Evolutionary conservation across 2,113 vertebrate species (phyloP).

Genomic region (Panthera tigris): DNA sequence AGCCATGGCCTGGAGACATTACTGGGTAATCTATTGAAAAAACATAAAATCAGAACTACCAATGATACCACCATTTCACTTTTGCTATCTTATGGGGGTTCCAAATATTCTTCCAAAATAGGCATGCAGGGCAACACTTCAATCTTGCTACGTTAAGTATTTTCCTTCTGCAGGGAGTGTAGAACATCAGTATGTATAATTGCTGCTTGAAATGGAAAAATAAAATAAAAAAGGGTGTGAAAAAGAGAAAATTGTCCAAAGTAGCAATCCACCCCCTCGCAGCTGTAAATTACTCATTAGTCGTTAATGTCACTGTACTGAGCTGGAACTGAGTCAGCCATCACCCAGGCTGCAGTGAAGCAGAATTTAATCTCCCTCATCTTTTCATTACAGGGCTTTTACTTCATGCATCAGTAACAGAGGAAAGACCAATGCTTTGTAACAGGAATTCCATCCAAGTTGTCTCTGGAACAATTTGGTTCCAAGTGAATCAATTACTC

Average conservation of each 20-base stretch:
- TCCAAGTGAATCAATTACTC: slow-evolving; percentile 57
- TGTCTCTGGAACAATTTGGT: slow-evolving; percentile 60
- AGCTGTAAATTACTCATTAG: slow-evolving; percentile 87
- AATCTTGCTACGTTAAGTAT: slow-evolving; percentile 33
- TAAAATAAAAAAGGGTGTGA: slow-evolving; percentile 39
- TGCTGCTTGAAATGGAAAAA: slow-evolving; percentile 76
- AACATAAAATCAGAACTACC: slow-evolving; percentile 37
- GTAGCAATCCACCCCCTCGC: slow-evolving; percentile 80
- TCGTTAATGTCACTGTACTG: slow-evolving; percentile 76
- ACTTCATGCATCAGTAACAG: neutral
- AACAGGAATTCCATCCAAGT: slow-evolving; percentile 55
- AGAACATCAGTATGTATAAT: slow-evolving; percentile 63
- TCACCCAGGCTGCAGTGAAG: slow-evolving; percentile 67
- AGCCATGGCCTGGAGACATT: slow-evolving; percentile 13
- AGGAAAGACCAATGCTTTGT: slow-evolving; percentile 41
- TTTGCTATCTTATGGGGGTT: neutral
- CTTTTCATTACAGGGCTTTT: slow-evolving; percentile 66
- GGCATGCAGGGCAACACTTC: neutral
- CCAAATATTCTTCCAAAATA: slow-evolving; percentile 46
- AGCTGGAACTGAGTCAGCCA: slow-evolving; percentile 84
- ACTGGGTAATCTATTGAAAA: slow-evolving; percentile 32
- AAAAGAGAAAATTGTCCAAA: slow-evolving; percentile 72
- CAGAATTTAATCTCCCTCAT: slow-evolving; percentile 77
- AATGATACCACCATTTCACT: neutral
- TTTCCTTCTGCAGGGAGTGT: slow-evolving; percentile 22